Percentiles rank a stretch among this genome's conserved stretches.
Evolutionary conservation across 2,888 invertebrate genomes (phyloP).

Genomic region (Allolobophora icterica): DNA sequence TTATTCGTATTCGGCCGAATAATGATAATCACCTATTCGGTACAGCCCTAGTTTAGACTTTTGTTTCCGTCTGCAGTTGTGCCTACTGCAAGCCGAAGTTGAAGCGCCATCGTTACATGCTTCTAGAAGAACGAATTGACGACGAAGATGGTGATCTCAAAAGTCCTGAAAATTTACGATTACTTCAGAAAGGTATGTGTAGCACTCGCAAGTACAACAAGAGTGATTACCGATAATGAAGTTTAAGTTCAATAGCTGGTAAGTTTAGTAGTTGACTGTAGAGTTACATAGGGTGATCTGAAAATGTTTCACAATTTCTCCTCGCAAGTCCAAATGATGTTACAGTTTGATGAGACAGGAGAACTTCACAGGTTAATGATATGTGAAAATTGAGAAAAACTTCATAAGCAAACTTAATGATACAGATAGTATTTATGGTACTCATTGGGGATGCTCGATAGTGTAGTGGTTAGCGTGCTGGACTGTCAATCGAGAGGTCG

Average conservation of each 20-base stretch:
- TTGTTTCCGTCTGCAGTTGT: conserved; percentile 12
- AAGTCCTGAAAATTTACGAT: neutral
- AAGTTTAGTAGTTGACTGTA: neutral
- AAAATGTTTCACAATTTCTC: neutral
- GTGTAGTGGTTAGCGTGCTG: too few relatives aligned
- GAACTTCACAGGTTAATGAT: neutral
- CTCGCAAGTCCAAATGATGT: neutral
- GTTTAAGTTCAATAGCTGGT: neutral
- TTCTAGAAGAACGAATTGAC: conserved; percentile 22
- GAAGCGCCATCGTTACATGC: conserved; percentile 35
- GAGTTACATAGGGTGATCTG: neutral
- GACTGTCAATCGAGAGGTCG: too few relatives aligned
- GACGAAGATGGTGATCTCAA: conserved; percentile 24
- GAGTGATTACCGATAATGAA: neutral
- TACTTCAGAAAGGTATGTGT: neutral
- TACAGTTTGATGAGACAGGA: neutral
- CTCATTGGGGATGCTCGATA: too few relatives aligned
- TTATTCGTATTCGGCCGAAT: too few relatives aligned
- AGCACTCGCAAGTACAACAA: neutral
- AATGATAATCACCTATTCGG: too few relatives aligned
- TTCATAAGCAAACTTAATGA: neutral
- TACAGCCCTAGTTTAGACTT: too few relatives aligned
- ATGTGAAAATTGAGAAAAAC: neutral
- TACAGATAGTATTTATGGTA: neutral
- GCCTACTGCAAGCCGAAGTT: conserved; percentile 30